phyloP scores from a whole-genome alignment of 2,113 vertebrate species.

The Eclectus roratus region DNA sequence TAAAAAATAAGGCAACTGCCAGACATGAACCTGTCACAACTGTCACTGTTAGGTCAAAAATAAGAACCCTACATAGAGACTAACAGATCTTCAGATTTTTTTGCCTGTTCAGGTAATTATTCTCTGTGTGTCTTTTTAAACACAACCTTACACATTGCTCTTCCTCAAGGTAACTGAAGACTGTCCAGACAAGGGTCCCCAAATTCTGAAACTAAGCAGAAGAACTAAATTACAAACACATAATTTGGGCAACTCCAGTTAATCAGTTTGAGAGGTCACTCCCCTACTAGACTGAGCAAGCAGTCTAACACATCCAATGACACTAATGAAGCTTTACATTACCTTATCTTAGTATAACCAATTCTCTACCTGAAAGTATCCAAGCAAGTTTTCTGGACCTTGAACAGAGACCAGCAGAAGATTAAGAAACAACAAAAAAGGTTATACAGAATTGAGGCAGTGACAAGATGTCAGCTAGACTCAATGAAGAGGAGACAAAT shows the following conservation, averaged over 20 bases:
- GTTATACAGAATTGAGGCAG: not conserved
- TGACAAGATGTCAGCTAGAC: not conserved
- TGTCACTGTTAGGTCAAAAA: not conserved
- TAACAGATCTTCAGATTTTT: not conserved
- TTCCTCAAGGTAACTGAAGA: not conserved
- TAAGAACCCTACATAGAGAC: not conserved
- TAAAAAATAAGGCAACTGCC: not conserved
- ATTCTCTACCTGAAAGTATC: not conserved
- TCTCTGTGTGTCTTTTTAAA: not conserved
- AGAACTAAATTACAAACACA: not conserved
- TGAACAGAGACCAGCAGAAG: not conserved
- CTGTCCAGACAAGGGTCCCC: not conserved
- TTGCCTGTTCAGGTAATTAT: not conserved
- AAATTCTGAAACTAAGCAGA: not conserved
- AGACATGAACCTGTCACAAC: not conserved
- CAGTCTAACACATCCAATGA: not conserved
- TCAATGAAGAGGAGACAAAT: not conserved
- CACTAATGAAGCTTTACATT: not conserved
- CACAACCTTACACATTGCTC: not conserved
- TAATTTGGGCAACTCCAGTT: rapidly evolving
- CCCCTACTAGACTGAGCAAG: not conserved
- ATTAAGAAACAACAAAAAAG: not conserved
- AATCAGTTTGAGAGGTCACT: not conserved
- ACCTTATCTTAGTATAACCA: not conserved
- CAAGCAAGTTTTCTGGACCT: not conserved